Conservation (phyloP, 2,888 invertebrate genomes). For the Ennomos quercinarius region DNA sequence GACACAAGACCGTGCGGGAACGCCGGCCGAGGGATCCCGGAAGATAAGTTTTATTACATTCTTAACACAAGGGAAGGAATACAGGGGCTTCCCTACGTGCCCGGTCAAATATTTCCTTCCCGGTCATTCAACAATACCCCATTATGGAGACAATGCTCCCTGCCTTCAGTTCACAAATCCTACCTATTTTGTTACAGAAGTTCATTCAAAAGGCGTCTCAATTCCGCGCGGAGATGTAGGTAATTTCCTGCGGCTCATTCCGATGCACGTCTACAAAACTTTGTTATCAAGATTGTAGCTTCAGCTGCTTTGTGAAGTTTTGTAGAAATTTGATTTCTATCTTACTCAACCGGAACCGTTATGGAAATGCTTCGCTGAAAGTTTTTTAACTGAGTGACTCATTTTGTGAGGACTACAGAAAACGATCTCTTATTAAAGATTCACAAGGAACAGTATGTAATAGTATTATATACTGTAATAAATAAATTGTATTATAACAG, state of each 20-base stretch:
- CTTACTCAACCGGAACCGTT: slow-evolving; percentile 11
- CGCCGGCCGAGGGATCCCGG: slow-evolving; percentile 60
- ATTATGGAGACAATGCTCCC: slow-evolving; percentile 68
- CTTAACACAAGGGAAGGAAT: slow-evolving; percentile 62
- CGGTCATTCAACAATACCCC: slow-evolving; percentile 68
- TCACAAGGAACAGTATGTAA: no score
- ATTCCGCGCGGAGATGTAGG: slow-evolving; percentile 32
- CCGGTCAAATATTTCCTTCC: slow-evolving; percentile 64
- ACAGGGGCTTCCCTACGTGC: slow-evolving; percentile 54
- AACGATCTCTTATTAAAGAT: no score
- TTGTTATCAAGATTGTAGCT: slow-evolving; percentile 55
- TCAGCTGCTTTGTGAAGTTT: slow-evolving; percentile 39
- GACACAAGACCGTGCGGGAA: slow-evolving; percentile 42
- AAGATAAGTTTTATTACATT: slow-evolving; percentile 75
- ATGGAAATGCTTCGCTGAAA: slow-evolving; percentile 2
- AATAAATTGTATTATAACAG: no score
- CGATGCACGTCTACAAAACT: slow-evolving; percentile 56
- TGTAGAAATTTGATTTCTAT: slow-evolving; percentile 21
- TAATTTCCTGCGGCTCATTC: slow-evolving; percentile 53
- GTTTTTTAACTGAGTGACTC: slow-evolving; percentile 1
- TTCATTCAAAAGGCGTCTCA: slow-evolving; percentile 32
- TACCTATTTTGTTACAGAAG: slow-evolving; percentile 27
- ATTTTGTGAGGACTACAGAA: no score
- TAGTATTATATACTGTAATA: no score
- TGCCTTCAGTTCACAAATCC: slow-evolving; percentile 42